These are phyloP conservation scores for Polyploca ridens DNA, from an alignment of 2,888 invertebrate genomes.

Conservation along the genomic window DNA sequence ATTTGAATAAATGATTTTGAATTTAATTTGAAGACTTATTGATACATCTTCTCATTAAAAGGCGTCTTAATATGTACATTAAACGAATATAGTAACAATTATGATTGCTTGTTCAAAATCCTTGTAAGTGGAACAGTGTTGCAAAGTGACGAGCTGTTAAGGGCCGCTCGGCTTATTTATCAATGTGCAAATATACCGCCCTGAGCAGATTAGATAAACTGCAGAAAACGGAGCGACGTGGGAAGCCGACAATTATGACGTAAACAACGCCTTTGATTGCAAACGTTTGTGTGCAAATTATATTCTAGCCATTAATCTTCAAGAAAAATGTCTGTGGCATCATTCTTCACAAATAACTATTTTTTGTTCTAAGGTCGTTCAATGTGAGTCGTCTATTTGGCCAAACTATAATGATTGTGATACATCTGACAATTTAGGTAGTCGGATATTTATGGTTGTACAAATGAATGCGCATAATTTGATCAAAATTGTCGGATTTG, in stretches of 20 bases:
- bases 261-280: slow-evolving; percentile 49
- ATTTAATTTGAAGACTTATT: no score
- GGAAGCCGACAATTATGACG: slow-evolving; percentile 57
- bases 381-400: slow-evolving; percentile 40
- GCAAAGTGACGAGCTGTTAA: slow-evolving; percentile 66
- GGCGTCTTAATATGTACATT: slow-evolving; percentile 18
- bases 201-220: slow-evolving; percentile 77
- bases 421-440: slow-evolving; percentile 34
- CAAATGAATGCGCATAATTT: slow-evolving; percentile 73
- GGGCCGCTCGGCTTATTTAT: slow-evolving; percentile 72
- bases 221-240: slow-evolving; percentile 64
- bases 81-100: slow-evolving; percentile 15
- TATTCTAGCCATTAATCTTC: slow-evolving; percentile 39
- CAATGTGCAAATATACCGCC: slow-evolving; percentile 80
- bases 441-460: slow-evolving; percentile 35
- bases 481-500: slow-evolving; percentile 62
- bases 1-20: no score
- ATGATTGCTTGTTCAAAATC: slow-evolving; percentile 4
- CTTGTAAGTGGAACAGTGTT: slow-evolving; percentile 44
- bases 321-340: slow-evolving; percentile 36
- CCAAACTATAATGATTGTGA: slow-evolving; percentile 28
- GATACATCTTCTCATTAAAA: no score
- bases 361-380: slow-evolving; percentile 35
- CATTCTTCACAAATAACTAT: slow-evolving; percentile 35
- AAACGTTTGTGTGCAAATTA: slow-evolving; percentile 45